Evolutionary conservation across 2,113 vertebrate genomes (phyloP), one percentile per base, ranked within the genome.

Genomic region (Silurus asotus): DNA sequence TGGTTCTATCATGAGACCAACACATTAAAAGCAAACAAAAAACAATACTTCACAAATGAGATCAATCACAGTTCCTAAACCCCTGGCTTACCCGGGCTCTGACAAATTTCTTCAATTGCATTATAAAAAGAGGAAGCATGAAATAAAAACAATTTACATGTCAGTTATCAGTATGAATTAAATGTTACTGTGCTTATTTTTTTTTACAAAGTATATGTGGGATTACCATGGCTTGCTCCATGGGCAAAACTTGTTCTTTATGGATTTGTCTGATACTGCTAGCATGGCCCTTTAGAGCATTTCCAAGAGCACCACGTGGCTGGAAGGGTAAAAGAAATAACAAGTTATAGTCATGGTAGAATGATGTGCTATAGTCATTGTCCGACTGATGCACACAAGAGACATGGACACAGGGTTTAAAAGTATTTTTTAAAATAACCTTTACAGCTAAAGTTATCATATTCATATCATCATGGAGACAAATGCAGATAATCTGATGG

Each of bases 211-310:
- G 56, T n/a, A 11, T 1, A 23, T 76, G 69, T 7, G 1, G 81
- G 6, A 59, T 97, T 97, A 99, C 97, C 97, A 96, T 96, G 48
- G 95, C 93, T 88, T 96, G 95, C 89, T 97, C 96, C 93, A 99
- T 87, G 0, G 97, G 96, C 80, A 97, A 62, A 5, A 98, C 95
- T 87, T 95, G 93, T 6, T 96, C 93, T 67, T 89, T 93, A 91
- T 99, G 95, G 89, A 98, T 96, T 85, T 87, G 90, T 88, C 93
- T 93, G 87, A 98, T 95, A 62, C 81, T 96, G 90, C 95, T 96
- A 84, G 94, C 95, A 0, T 97, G 95, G 85, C 91, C 94, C 91
- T 94, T 96, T 89, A 99, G 93, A 45, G 95, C 96, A 13, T 96
- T 95, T 90, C 95, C 96, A 91, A 98, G 92, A 6, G 93, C 95